Base-by-base conservation (phyloP, 2,113 vertebrate species). In the Dasypus novemcinctus region DNA sequence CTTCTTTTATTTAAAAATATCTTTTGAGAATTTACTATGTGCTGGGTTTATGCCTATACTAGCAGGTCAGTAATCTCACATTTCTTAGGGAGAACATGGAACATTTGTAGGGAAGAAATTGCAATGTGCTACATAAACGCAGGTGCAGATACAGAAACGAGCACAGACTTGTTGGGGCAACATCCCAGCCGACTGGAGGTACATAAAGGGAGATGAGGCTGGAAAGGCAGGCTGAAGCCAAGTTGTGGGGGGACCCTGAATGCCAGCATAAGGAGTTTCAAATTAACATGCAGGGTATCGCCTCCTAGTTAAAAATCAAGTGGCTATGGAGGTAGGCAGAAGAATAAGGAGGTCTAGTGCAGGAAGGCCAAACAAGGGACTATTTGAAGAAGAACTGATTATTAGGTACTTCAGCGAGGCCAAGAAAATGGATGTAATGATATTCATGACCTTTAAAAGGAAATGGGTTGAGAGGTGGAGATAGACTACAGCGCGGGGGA, bases 1-100 rank as follows among this genome's bases (percentile, higher is more conserved):
- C 49, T 87, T 81, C 43, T n/a, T 96, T 88, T 71, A 61, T 83
- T 94, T 8, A 87, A 90, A 97, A 71, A 49, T 31, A 76, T 23
- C 46, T 72, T 36, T 68, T n/a, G 23, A 88, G 33, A 13, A 86
- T 90, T 92, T 92, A n/a, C 80, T 72, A 49, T 27, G 4, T 87
- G 7, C 29, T 87, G 43, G 54, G 29, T 33, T 83, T 10, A 64
- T 54, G 71, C 23, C 59, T 54, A 71, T 18, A 57, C 80, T 59
- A 61, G n/a, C 25, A 25, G 17, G 33, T 33, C 36, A 90, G 76
- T 46, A 75, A 38, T 23, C 54, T 76, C 21, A 41, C n/a, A 78
- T 87, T n/a, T n/a, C 71, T 81, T 74, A 78, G 27, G 21, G 29
- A 33, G 21, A 78, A 21, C 80, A 85, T 36, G 69, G 3, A 38